These are phyloP conservation scores for Ceyx margarethae DNA, from an alignment of 2,113 vertebrate genomes.

Conservation along the genomic window DNA sequence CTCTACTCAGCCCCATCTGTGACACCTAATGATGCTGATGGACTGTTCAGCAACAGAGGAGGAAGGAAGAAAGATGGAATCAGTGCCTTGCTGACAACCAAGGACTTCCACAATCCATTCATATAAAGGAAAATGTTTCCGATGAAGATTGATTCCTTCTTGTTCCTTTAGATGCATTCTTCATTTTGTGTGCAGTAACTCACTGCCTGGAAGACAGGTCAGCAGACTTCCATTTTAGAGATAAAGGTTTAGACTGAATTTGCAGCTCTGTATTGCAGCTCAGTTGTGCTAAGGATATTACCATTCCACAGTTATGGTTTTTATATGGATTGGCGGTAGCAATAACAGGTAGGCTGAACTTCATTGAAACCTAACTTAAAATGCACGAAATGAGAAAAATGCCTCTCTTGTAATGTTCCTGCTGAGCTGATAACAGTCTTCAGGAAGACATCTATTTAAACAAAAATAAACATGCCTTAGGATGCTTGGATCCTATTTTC, in stretches of 20 bases:
- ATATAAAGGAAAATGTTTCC: neutral
- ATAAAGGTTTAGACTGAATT: slow-evolving; percentile 5
- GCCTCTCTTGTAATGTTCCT: slow-evolving; percentile 40
- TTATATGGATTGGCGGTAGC: slow-evolving; percentile 47
- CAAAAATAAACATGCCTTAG: slow-evolving; percentile 67
- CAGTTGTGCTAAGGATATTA: neutral
- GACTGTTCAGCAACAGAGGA: neutral
- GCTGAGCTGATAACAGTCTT: slow-evolving; percentile 65
- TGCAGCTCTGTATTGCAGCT: neutral
- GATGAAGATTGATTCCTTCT: neutral
- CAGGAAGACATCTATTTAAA: slow-evolving; percentile 71
- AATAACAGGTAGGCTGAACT: slow-evolving; percentile 50
- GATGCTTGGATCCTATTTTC: slow-evolving; percentile 62
- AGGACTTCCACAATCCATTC: neutral
- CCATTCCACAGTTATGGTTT: neutral
- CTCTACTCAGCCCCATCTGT: neutral
- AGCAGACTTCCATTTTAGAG: neutral
- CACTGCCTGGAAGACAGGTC: neutral
- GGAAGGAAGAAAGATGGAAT: neutral
- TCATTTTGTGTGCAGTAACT: neutral
- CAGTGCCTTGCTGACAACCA: neutral
- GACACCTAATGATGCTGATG: neutral
- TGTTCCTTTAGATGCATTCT: neutral
- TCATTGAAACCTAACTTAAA: slow-evolving; percentile 52
- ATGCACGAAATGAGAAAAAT: slow-evolving; percentile 54